These are phyloP conservation scores for Sinopyrophorus schimmeli DNA, from an alignment of 2,888 invertebrate genomes.

Conservation along the genomic window DNA sequence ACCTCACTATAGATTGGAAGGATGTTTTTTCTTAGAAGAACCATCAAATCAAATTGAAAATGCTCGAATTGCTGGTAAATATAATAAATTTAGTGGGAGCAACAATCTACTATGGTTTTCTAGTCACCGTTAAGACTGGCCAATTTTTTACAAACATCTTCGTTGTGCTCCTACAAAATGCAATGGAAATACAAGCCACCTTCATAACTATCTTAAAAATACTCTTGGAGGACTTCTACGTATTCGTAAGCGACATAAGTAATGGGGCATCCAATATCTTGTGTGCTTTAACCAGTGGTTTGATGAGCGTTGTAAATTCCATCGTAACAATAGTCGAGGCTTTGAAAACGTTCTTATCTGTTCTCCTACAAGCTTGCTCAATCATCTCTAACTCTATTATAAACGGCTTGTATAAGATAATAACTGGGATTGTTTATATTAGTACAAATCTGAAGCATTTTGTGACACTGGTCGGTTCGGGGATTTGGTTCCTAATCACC, in stretches of 20 bases:
- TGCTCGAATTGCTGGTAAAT: slow-evolving; percentile 29
- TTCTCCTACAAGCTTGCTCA: background rate
- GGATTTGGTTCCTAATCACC: slow-evolving; percentile 46
- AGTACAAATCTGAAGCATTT: slow-evolving; percentile 39
- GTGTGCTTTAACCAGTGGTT: slow-evolving; percentile 7
- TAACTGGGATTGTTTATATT: slow-evolving; percentile 29
- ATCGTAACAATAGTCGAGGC: background rate
- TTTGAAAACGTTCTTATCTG: background rate
- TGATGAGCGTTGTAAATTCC: background rate
- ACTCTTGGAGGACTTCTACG: slow-evolving; percentile 40
- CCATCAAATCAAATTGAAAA: too few relatives aligned
- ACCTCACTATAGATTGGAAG: too few relatives aligned
- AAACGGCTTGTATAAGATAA: slow-evolving; percentile 19
- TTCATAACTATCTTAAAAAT: slow-evolving; percentile 32
- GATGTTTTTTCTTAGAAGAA: too few relatives aligned
- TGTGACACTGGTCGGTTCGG: slow-evolving; percentile 43
- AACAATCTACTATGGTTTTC: slow-evolving; percentile 24
- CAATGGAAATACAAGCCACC: slow-evolving; percentile 25
- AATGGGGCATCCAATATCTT: slow-evolving; percentile 14
- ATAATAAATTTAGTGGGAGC: slow-evolving; percentile 22
- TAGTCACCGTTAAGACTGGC: slow-evolving; percentile 41
- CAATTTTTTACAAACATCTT: slow-evolving; percentile 40
- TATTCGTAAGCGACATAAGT: slow-evolving; percentile 41
- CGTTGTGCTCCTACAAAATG: slow-evolving; percentile 14
- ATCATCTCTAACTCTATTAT: slow-evolving; percentile 8